Conservation (phyloP, 2,888 invertebrate genomes). For the Drosophila rellima region DNA sequence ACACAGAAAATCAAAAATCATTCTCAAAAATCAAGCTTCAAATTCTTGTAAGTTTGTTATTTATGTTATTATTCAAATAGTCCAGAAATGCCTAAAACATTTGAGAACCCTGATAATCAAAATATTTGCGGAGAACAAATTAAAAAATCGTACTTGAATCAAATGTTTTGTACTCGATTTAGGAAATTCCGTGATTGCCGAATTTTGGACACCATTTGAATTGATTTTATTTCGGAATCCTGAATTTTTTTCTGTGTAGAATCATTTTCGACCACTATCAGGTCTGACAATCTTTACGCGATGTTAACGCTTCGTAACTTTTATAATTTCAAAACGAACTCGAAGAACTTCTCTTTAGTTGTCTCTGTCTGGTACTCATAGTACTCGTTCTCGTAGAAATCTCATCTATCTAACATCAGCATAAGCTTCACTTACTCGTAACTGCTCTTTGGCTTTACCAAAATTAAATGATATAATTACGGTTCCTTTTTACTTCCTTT, state of each 20-base stretch:
- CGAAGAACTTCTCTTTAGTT: slow-evolving; percentile 27
- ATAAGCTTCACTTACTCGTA: slow-evolving; percentile 12
- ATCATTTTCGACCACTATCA: slow-evolving; percentile 49
- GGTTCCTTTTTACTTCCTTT: slow-evolving; percentile 35
- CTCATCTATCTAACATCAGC: slow-evolving; percentile 15
- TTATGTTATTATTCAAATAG: too few species aligned
- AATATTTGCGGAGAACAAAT: too few species aligned
- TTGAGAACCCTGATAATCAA: too few species aligned
- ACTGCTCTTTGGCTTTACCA: slow-evolving; percentile 36
- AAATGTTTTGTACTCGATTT: too few species aligned
- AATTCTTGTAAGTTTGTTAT: too few species aligned
- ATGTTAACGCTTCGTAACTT: slow-evolving; percentile 74
- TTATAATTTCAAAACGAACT: slow-evolving; percentile 57
- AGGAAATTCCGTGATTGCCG: too few species aligned
- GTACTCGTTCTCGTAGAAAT: slow-evolving; percentile 10
- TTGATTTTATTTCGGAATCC: too few species aligned
- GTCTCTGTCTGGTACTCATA: not conserved
- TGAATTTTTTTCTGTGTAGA: too few species aligned
- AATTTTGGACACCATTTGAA: too few species aligned
- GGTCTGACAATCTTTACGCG: slow-evolving; percentile 72
- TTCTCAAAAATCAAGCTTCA: too few species aligned
- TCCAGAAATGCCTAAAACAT: too few species aligned
- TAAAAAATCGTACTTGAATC: too few species aligned
- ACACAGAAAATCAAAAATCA: not conserved
- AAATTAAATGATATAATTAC: slow-evolving; percentile 77